Evolutionary conservation across 2,888 invertebrate genomes (phyloP).

Genomic region (Mamestra brassicae): DNA sequence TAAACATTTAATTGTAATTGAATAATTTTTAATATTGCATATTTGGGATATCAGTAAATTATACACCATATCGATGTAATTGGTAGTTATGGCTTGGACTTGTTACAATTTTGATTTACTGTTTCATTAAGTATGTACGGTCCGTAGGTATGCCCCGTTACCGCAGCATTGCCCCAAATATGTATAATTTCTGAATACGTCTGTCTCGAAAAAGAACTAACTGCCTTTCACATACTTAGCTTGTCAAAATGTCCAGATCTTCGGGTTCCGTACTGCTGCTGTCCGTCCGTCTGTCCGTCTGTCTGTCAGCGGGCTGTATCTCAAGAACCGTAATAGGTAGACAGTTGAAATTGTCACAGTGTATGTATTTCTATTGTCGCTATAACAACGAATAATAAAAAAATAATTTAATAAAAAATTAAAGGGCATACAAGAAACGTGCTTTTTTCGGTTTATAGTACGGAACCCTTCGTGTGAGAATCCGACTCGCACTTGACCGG

Average conservation of each 20-base stretch:
- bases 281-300: too few species aligned
- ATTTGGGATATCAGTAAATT: conserved; percentile 55
- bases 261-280: too few species aligned
- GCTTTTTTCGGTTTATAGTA: too few species aligned
- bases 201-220: neutral
- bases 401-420: too few species aligned
- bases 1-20: conserved; percentile 59
- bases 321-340: too few species aligned
- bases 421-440: too few species aligned
- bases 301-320: too few species aligned
- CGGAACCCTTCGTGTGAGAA: too few species aligned
- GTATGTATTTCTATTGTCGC: too few species aligned
- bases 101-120: conserved; percentile 60
- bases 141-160: conserved; percentile 17
- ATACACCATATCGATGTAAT: conserved; percentile 58
- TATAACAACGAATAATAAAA: too few species aligned
- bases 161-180: neutral
- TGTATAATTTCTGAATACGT: neutral
- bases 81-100: conserved; percentile 30
- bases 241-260: neutral
- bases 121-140: conserved; percentile 16
- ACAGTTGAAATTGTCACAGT: too few species aligned
- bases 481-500: too few species aligned
- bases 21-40: conserved; percentile 54
- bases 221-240: neutral